Percentiles rank a stretch among this genome's conserved stretches.
These are phyloP conservation scores for Omphaloscelis lunosa DNA, from an alignment of 2,888 invertebrate species.

Conservation along the genomic window DNA sequence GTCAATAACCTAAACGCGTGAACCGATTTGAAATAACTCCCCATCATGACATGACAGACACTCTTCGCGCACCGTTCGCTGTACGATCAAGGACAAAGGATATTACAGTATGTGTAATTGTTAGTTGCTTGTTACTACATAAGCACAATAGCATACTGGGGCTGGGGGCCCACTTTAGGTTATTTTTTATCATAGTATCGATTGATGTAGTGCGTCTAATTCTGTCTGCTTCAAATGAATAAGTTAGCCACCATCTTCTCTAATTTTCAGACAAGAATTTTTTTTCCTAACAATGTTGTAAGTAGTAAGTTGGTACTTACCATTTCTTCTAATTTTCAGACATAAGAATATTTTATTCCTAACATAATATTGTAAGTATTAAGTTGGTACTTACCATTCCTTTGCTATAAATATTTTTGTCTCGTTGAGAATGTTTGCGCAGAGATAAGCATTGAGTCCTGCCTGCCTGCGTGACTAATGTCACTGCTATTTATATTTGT, in stretches of 20 bases:
- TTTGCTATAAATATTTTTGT: slow-evolving; percentile 69
- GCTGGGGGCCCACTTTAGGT: slow-evolving; percentile 30
- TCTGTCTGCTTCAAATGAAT: background rate
- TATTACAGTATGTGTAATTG: slow-evolving; percentile 63
- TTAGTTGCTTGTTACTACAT: slow-evolving; percentile 40
- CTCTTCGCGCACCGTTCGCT: slow-evolving; percentile 64
- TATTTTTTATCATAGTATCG: slow-evolving; percentile 18
- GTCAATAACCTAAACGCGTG: slow-evolving; percentile 84
- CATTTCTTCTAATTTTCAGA: background rate
- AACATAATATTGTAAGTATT: no score
- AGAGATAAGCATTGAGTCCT: slow-evolving; percentile 79
- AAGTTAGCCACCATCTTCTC: background rate
- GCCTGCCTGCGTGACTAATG: slow-evolving; percentile 83
- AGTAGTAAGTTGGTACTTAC: background rate
- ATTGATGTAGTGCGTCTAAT: slow-evolving; percentile 3
- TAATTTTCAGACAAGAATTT: background rate
- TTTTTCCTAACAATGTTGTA: background rate
- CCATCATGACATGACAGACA: slow-evolving; percentile 73
- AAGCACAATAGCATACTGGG: slow-evolving; percentile 29
- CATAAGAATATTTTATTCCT: no score
- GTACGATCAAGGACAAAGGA: slow-evolving; percentile 69
- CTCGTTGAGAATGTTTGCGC: slow-evolving; percentile 73
- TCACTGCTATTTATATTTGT: slow-evolving; percentile 81
- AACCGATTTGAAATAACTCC: slow-evolving; percentile 84
- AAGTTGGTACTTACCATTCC: background rate